Evolutionary conservation across 1,140 invertebrate genomes (phyloP).

Genomic region (Calycopis cecrops): DNA sequence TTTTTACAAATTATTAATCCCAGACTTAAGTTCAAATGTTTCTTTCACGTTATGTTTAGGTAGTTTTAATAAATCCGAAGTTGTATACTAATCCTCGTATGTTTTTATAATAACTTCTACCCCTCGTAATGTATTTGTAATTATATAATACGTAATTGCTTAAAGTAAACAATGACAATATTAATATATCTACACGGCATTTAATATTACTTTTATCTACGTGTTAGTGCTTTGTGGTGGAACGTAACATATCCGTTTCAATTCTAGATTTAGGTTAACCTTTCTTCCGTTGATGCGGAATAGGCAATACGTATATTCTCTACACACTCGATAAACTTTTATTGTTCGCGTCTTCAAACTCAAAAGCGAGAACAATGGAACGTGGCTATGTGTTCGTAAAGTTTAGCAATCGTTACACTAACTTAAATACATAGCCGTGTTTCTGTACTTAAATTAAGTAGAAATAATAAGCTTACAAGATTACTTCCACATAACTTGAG

Average conservation of each 20-base stretch:
- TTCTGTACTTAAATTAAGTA: not conserved
- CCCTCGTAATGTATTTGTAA: conserved; percentile 23
- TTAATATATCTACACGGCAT: conserved; percentile 63
- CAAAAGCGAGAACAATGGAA: conserved; percentile 1
- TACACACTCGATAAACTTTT: conserved; percentile 4
- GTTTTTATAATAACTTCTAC: conserved; percentile 11
- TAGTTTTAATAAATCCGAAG: not conserved
- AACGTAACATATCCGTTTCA: conserved; percentile 48
- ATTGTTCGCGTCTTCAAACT: not conserved
- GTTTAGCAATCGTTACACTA: not conserved
- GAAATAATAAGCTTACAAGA: not conserved
- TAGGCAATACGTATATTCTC: conserved; percentile 5
- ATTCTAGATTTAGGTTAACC: conserved; percentile 44
- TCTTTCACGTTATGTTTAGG: not conserved
- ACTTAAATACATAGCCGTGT: not conserved
- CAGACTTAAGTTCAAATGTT: not conserved
- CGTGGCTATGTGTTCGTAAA: not conserved
- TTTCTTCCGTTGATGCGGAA: conserved; percentile 38
- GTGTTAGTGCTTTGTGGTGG: conserved; percentile 60
- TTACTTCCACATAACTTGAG: not conserved
- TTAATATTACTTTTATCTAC: conserved; percentile 58
- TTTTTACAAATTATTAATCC: conserved; percentile 43
- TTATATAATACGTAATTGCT: conserved; percentile 58
- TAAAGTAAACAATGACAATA: conserved; percentile 70
- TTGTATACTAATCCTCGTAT: conserved; percentile 5